Evolutionary conservation across 2,797 vertebrate genomes (phyloP).

Genomic region (Tympanoctomys barrerae): DNA sequence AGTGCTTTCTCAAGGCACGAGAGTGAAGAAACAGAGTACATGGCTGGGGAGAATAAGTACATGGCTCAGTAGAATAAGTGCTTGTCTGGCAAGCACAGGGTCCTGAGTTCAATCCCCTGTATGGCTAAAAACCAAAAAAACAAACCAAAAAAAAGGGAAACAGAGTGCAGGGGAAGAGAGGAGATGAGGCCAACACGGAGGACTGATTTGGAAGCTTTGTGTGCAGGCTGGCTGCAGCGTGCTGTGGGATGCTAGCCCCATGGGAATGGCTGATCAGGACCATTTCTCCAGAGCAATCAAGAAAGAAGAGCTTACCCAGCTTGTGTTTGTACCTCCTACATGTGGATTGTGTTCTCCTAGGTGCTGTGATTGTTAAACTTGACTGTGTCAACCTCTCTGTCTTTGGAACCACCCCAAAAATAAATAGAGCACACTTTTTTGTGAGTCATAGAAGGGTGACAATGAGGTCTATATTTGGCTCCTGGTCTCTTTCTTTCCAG

Average conservation of each 20-base stretch:
- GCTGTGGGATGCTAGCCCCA: fast-evolving
- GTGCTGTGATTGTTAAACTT: neutral
- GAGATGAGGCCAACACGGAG: neutral
- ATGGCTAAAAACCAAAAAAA: too few species aligned
- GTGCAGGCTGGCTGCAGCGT: too few species aligned
- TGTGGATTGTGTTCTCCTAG: fast-evolving
- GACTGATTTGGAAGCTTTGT: neutral
- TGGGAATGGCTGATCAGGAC: neutral
- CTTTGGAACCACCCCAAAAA: neutral
- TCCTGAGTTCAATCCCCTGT: too few species aligned
- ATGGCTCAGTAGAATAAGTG: too few species aligned
- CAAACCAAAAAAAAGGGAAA: too few species aligned
- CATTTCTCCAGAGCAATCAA: neutral
- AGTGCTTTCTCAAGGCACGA: neutral
- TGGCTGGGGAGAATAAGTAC: too few species aligned
- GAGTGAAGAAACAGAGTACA: too few species aligned
- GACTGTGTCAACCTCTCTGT: neutral
- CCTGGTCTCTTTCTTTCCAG: neutral
- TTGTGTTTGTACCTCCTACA: fast-evolving
- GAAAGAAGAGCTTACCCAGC: neutral
- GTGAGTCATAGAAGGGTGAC: neutral
- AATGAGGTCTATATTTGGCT: neutral
- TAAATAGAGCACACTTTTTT: neutral
- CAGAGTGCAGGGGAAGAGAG: neutral
- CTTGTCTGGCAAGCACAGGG: too few species aligned